Conservation (phyloP, 2,888 invertebrate species). For the Cybosia mesomella region DNA sequence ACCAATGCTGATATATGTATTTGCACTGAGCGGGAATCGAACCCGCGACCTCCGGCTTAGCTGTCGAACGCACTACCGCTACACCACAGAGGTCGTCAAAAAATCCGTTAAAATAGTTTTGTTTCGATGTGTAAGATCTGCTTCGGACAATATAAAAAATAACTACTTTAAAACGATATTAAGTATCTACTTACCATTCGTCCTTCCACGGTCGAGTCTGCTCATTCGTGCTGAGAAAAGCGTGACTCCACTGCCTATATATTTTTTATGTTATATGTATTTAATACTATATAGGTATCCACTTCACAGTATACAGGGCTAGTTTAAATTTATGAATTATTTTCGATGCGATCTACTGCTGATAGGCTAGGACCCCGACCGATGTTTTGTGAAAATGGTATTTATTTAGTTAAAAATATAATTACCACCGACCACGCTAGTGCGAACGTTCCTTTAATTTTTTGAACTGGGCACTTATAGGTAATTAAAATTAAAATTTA, state of each 20-base stretch:
- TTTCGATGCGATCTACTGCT: not conserved
- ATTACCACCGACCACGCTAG: not conserved
- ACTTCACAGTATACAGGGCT: not conserved
- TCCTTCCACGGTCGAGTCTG: not conserved
- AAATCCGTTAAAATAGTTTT: no score
- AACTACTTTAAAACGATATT: no score
- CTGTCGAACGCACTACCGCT: no score
- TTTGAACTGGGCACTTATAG: not conserved
- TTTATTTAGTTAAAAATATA: not conserved
- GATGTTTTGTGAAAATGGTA: slow-evolving; percentile 2
- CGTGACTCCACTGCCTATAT: not conserved
- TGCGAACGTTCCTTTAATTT: not conserved
- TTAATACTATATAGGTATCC: not conserved
- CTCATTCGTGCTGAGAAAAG: slow-evolving; percentile 3
- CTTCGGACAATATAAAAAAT: no score
- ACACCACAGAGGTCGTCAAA: no score
- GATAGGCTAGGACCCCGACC: not conserved
- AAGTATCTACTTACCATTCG: not conserved
- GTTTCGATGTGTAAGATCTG: no score
- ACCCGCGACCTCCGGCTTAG: no score
- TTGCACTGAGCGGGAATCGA: no score
- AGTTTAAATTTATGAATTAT: not conserved
- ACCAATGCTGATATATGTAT: no score
- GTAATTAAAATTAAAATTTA: slow-evolving; percentile 4
- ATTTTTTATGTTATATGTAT: not conserved